Conservation (phyloP, 1,140 invertebrate genomes). For the Lordiphosa stackelbergi region DNA sequence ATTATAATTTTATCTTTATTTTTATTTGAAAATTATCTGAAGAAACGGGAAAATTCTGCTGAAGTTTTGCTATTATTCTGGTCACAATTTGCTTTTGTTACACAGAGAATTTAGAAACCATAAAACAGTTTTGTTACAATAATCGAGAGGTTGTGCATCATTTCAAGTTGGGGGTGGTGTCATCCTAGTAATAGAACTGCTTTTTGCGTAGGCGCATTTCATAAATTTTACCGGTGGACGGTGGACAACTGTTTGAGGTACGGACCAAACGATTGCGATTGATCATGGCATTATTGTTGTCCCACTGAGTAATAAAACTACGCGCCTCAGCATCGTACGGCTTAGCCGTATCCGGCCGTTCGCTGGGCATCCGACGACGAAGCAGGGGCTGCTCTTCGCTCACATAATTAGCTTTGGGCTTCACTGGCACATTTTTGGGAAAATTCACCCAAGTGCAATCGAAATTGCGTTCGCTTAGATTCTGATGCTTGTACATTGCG, state of each 20-base stretch:
- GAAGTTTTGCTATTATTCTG: conserved; percentile 6
- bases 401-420: background rate
- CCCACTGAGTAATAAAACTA: conserved; percentile 36
- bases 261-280: conserved; percentile 14
- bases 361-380: background rate
- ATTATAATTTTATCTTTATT: too few relatives aligned
- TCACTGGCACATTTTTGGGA: conserved; percentile 12
- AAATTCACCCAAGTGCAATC: conserved; percentile 49
- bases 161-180: too few relatives aligned
- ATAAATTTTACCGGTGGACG: background rate
- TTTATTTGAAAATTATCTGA: too few relatives aligned
- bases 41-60: background rate
- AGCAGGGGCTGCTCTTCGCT: background rate
- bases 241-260: background rate
- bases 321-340: conserved; percentile 20
- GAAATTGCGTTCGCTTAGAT: conserved; percentile 21
- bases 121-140: too few relatives aligned
- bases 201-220: background rate
- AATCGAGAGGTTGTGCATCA: too few relatives aligned
- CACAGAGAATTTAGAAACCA: conserved; percentile 8
- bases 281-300: conserved; percentile 11
- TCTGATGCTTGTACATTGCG: conserved; percentile 19
- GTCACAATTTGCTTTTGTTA: background rate
- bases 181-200: conserved; percentile 15
- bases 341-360: conserved; percentile 28